phyloP scores from a whole-genome alignment of 2,888 invertebrate species.

The Limulus polyphemus region DNA sequence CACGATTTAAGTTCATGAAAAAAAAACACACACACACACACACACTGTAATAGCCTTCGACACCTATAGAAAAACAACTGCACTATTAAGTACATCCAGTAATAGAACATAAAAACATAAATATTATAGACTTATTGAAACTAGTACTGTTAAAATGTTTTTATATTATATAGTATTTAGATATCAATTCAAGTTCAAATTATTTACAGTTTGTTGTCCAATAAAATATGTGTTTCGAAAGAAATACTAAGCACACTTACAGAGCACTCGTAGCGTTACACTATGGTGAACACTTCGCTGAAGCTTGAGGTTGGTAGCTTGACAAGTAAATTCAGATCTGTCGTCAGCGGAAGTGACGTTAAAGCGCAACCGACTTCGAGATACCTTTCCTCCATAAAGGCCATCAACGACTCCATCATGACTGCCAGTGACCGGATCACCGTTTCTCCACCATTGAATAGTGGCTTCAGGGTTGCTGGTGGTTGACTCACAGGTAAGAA shows the following conservation, averaged over 20 bases:
- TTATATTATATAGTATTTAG: no score
- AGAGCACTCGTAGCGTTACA: conserved; percentile 68
- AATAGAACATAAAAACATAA: no score
- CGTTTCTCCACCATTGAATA: conserved; percentile 79
- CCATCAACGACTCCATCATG: conserved; percentile 44
- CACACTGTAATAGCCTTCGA: no score
- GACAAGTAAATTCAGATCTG: conserved; percentile 74
- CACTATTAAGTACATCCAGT: no score
- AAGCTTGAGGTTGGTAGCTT: conserved; percentile 72
- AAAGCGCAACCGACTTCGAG: conserved; percentile 37
- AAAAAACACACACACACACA: no score
- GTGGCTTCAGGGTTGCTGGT: conserved; percentile 81
- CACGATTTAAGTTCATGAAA: no score
- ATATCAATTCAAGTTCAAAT: no score
- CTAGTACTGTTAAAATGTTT: no score
- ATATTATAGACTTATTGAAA: no score
- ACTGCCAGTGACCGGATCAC: conserved; percentile 59
- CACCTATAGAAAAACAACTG: no score
- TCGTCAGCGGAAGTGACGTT: conserved; percentile 75
- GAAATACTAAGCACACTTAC: conserved; percentile 50
- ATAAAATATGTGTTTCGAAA: no score
- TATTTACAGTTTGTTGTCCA: no score
- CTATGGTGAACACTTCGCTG: conserved; percentile 77
- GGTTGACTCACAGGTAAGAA: conserved; percentile 58
- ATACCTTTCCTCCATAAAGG: conserved; percentile 67